A percentile compares a stretch with the other conserved stretches of the same genome.
Evolutionary conservation across 2,113 vertebrate species (phyloP).

Genomic region (Chionis minor): DNA sequence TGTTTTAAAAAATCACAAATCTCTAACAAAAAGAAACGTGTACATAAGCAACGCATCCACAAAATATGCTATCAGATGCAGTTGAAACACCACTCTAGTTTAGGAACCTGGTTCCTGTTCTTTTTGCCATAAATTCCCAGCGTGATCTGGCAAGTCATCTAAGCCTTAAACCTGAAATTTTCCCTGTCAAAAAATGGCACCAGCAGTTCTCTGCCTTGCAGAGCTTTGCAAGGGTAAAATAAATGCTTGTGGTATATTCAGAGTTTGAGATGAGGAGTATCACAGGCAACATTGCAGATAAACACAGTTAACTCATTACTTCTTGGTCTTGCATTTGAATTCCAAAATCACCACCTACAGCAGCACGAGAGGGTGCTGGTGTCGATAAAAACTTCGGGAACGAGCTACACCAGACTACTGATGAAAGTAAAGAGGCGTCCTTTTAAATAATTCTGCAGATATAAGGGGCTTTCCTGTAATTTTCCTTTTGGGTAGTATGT

Average conservation of each 20-base stretch:
- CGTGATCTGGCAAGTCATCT: neutral
- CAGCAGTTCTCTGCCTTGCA: neutral
- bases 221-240: neutral
- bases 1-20: neutral
- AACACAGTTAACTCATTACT: neutral
- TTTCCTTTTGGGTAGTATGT: neutral
- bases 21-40: neutral
- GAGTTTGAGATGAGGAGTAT: neutral
- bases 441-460: neutral
- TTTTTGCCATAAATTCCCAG: neutral
- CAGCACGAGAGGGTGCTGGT: neutral
- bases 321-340: neutral
- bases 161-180: neutral
- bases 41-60: neutral
- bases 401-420: fast-evolving
- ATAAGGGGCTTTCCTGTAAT: neutral
- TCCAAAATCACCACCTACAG: neutral
- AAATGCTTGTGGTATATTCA: neutral
- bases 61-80: neutral
- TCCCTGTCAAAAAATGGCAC: neutral
- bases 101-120: neutral
- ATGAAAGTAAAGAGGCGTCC: neutral
- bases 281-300: neutral
- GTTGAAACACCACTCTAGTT: neutral
- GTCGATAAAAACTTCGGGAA: neutral